phyloP scores from a whole-genome alignment of 2,888 invertebrate species.

The Orthonychiurus folsomi region DNA sequence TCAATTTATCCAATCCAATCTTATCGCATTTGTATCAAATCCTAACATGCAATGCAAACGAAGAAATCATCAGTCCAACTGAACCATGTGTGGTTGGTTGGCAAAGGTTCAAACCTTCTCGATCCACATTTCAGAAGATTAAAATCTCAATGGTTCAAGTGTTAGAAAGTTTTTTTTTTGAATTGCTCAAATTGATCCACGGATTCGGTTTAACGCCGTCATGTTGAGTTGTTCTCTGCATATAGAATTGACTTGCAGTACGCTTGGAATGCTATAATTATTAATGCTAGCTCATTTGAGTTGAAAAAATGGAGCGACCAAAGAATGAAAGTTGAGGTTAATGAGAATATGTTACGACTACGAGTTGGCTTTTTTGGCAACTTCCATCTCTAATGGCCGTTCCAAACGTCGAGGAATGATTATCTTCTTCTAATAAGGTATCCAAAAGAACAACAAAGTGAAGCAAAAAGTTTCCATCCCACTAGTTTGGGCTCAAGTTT shows the following conservation, averaged over 20 bases:
- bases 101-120: neutral
- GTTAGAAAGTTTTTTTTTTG: neutral
- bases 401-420: no score
- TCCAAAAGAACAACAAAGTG: no score
- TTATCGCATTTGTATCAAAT: neutral
- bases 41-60: neutral
- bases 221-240: neutral
- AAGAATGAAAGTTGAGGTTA: neutral
- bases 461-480: neutral
- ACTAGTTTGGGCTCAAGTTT: neutral
- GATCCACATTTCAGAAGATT: neutral
- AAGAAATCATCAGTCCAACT: neutral
- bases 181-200: neutral
- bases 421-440: neutral
- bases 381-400: no score
- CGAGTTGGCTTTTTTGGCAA: no score
- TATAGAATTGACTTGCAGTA: neutral
- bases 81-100: neutral
- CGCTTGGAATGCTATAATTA: neutral
- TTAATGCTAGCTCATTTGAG: neutral
- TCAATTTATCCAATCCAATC: conserved; percentile 1
- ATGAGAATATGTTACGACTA: neutral
- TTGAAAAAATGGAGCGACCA: neutral
- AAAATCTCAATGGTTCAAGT: conserved; percentile 1
- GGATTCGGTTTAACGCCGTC: neutral